phyloP scores from a whole-genome alignment of 2,797 vertebrate genomes.

The Gallinago nigripennis region DNA sequence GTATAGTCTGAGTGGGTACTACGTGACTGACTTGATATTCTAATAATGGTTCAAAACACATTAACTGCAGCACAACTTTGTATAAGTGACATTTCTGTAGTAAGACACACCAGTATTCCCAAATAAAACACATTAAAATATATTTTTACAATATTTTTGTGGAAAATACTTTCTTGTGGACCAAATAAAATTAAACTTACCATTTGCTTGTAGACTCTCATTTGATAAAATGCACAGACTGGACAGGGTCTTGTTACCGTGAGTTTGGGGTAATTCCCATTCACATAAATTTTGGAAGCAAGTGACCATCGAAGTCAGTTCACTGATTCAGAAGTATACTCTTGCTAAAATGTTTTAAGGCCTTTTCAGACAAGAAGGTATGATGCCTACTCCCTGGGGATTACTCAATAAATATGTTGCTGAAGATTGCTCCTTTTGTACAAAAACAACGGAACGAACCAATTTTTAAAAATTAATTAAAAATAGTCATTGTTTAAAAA shows the following conservation, averaged over 20 bases:
- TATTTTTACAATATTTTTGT: constrained; percentile 77
- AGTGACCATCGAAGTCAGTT: not conserved
- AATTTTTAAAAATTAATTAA: not conserved
- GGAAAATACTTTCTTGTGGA: constrained; percentile 71
- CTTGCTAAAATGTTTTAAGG: not conserved
- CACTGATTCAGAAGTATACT: not conserved
- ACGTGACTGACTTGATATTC: not conserved
- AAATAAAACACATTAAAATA: constrained; percentile 46
- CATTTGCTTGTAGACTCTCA: constrained; percentile 43
- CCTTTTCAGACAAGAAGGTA: not conserved
- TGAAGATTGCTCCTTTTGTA: not conserved
- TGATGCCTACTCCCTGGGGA: not conserved
- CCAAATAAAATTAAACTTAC: constrained; percentile 70
- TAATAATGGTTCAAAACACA: not conserved
- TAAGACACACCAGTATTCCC: not conserved
- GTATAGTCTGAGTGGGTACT: not conserved
- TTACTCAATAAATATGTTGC: not conserved
- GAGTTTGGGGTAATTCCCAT: not conserved
- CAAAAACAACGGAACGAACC: not conserved
- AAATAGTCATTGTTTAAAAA: not conserved
- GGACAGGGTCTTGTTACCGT: not conserved
- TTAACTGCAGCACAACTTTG: constrained; percentile 36
- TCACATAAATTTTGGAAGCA: not conserved
- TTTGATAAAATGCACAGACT: not conserved
- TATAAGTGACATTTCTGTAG: constrained; percentile 23